Percentiles rank a stretch among this genome's conserved stretches.
Conservation (phyloP, 1,140 invertebrate genomes). For the Camponotus floridanus region DNA sequence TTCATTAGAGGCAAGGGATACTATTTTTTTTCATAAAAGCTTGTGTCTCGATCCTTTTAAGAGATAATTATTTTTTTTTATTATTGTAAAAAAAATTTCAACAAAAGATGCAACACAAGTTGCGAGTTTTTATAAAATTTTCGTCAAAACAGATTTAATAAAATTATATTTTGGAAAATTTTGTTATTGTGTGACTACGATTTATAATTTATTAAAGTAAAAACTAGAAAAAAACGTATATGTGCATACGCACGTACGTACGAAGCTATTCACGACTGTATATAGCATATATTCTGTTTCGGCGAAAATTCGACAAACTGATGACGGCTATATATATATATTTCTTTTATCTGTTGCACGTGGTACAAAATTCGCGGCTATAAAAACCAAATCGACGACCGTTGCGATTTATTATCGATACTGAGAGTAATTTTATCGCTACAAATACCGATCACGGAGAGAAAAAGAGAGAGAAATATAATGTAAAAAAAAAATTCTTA, state of each 20-base stretch:
- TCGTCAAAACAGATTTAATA: not conserved
- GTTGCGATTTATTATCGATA: conserved; percentile 31
- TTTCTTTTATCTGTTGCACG: conserved; percentile 49
- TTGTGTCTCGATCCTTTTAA: not conserved
- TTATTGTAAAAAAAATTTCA: not conserved
- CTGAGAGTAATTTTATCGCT: not conserved
- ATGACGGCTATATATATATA: conserved; percentile 23
- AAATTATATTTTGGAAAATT: not conserved
- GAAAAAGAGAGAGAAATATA: not conserved
- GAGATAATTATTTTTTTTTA: not conserved
- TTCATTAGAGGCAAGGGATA: not conserved
- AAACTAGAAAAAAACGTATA: not conserved
- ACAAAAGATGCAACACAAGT: not conserved
- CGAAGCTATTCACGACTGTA: conserved; percentile 19
- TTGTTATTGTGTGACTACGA: not conserved
- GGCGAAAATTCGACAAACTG: conserved; percentile 66
- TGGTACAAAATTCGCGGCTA: conserved; percentile 31
- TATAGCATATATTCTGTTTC: conserved; percentile 53
- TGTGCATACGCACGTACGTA: conserved; percentile 22
- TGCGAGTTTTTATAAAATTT: not conserved
- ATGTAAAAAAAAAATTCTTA: not conserved
- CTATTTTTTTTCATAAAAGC: not conserved
- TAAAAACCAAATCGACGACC: conserved; percentile 35
- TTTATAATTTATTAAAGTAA: not conserved
- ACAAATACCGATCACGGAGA: conserved; percentile 9